Evolutionary conservation across 2,888 invertebrate genomes (phyloP).

Genomic region (Ormyrus thymus): DNA sequence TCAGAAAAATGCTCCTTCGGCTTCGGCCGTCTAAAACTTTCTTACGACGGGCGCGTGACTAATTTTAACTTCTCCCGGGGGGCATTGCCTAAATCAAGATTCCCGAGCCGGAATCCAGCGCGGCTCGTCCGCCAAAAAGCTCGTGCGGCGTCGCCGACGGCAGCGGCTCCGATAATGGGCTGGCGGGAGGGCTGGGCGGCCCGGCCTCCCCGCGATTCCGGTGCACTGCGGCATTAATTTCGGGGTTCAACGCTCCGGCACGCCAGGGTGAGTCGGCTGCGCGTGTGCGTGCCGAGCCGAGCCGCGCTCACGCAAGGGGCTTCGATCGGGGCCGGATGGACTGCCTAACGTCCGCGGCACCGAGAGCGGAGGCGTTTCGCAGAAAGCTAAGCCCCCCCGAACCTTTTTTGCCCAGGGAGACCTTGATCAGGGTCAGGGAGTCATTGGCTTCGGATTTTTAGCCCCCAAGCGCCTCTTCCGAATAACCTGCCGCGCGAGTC

Average conservation of each 20-base stretch:
- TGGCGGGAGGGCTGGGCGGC: conserved; percentile 44
- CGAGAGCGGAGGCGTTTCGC: conserved; percentile 19
- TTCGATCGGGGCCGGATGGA: conserved; percentile 48
- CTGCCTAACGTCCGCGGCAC: not conserved
- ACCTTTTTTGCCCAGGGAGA: not conserved
- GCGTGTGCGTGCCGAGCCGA: conserved; percentile 48
- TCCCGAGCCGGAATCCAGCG: too few relatives aligned
- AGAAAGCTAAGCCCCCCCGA: conserved; percentile 21
- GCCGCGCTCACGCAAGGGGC: conserved; percentile 62
- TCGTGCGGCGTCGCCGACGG: conserved; percentile 38
- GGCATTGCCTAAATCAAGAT: too few relatives aligned
- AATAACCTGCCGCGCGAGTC: too few relatives aligned
- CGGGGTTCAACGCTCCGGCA: conserved; percentile 65
- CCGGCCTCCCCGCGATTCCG: conserved; percentile 49
- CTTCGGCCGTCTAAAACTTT: too few relatives aligned
- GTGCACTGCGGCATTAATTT: conserved; percentile 65
- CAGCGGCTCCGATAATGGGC: conserved; percentile 38
- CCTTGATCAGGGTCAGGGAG: conserved; percentile 45
- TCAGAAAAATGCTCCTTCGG: not conserved
- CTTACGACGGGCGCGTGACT: too few relatives aligned
- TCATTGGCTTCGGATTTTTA: conserved; percentile 39
- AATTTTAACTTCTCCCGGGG: too few relatives aligned
- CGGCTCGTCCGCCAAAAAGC: not conserved
- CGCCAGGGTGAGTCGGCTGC: conserved; percentile 17
- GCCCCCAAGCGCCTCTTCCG: not conserved